These are phyloP conservation scores for Andrena bicolor DNA, from an alignment of 2,888 invertebrate species.

Conservation along the genomic window DNA sequence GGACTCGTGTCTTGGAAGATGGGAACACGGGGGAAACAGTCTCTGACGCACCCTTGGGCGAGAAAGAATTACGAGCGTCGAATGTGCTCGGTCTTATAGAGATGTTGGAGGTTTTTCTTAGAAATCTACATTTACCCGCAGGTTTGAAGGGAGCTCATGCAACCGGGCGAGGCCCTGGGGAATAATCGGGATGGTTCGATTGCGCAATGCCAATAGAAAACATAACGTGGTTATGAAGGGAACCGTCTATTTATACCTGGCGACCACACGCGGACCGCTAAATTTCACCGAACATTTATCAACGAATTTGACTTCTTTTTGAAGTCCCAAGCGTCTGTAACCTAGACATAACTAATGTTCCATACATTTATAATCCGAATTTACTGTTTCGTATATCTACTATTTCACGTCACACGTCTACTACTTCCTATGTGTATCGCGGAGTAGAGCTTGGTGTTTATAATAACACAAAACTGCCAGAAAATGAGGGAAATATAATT, in stretches of 20 bases:
- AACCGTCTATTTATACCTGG: conserved; percentile 32
- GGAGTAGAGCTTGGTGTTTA: too few relatives aligned
- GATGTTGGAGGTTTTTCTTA: conserved; percentile 59
- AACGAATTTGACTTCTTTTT: conserved; percentile 8
- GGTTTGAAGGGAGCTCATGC: conserved; percentile 23
- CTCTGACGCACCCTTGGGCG: conserved; percentile 69
- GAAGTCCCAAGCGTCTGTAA: background rate
- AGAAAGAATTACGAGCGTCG: conserved; percentile 64
- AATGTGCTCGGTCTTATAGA: conserved; percentile 59
- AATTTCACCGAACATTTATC: background rate
- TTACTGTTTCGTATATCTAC: background rate
- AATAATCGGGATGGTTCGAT: conserved; percentile 33
- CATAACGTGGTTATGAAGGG: conserved; percentile 1
- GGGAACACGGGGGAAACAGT: conserved; percentile 51
- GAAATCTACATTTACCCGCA: conserved; percentile 48
- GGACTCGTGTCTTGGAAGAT: conserved; percentile 54
- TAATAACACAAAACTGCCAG: too few relatives aligned
- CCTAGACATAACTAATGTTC: background rate
- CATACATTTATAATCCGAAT: background rate
- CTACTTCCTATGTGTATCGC: too few relatives aligned
- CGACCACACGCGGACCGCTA: background rate
- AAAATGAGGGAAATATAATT: too few relatives aligned
- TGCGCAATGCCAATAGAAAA: conserved; percentile 43
- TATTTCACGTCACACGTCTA: background rate
- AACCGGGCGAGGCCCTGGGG: background rate